Base-by-base conservation (phyloP, 1,140 invertebrate species). In the Drosophila melanica region DNA sequence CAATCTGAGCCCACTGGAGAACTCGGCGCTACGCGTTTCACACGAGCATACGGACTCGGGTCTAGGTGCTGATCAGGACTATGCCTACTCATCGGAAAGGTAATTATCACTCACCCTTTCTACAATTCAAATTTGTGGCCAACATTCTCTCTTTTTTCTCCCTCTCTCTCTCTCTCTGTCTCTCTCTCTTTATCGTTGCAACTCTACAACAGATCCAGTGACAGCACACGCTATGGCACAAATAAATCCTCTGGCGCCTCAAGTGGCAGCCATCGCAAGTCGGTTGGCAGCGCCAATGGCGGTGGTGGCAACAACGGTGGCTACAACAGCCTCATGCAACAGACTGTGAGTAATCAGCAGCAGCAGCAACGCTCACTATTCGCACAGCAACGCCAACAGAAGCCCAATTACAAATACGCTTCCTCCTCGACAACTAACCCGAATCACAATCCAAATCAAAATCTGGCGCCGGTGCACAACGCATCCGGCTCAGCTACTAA, bases 11-110 rank as follows among this genome's bases (percentile, higher is more conserved):
- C 91, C 90, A 2, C 53, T 92, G 70, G 91, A 92, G 66, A 91
- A 92, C 37, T 93, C 93, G 5, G 93, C 93, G 50, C 86, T 93
- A 23, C 91, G 94, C 42, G 93, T 94, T 12, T 94, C 94, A 9
- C 94, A 95, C 71, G 95, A 95, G 80, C 94, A 95, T 79, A 95
- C 94, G 0, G 95, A 95, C 86, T 95, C 95, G 0, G 95, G 94
- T 2, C 89, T 95, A 1, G 94, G 94, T 27, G 94, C 93, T n/a
- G 95, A 95, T 91, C 94, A 95, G 87, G 94, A 95, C 69, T 95
- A 94, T 84, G 94, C 93, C 5, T 94, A 94, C 89, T 94, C 93
- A 48, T 94, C 93, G 16, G 94, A 94, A 86, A 93, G 94, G 94
- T 94, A 73, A 66, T 42, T 47, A 9, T 16, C 6, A 35, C 14